Base-by-base conservation (phyloP, 2,113 vertebrate species). In the Mormoops blainvillei region DNA sequence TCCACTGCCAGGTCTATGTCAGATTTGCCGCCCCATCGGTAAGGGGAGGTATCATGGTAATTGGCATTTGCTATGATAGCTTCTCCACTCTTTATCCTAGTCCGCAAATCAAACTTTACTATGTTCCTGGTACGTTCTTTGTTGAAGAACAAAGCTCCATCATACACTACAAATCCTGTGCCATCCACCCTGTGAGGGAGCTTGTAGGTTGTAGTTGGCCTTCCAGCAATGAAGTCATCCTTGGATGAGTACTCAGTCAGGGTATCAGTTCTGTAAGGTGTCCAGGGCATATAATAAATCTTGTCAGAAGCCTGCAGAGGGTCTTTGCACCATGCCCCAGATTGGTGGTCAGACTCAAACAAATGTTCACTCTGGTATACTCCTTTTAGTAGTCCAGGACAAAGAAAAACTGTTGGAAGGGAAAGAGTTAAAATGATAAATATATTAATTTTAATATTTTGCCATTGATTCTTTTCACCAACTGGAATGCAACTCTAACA, bases 271-370 rank as follows among this genome's bases (percentile, higher is more conserved):
- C 99, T 98, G 97, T 99, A 99, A 0, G 99, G 99, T 0, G 99
- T 99, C 99, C 99, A 99, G 14, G 99, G 99, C 99, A 99, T 99
- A 98, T 99, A 99, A 98, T 99, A 99, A 96, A 99, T 99, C 98
- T 99, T 99, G 98, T 99, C 99, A 0, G 99, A 99, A 7, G 99
- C 99, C 97, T 99, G 99, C 1, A 99, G 99, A 63, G 99, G 99
- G 97, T 99, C 99, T 97, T 99, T 99, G 98, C 99, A 99, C 99
- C 99, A 99, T 13, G 99, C 99, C 65, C 99, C 99, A 0, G 99
- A 99, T n/a, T 99, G 99, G 98, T 99, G 99, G 98, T 99, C 99
- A 1, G 99, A 99, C 94, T 99, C 99, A 24, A 99, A 99, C 76
- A 99, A 99, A 98, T 99, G 99, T 94, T 99, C 99, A 24, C 99